These are phyloP conservation scores for Salarias fasciatus DNA, from an alignment of 2,797 vertebrate species.

Conservation along the genomic window DNA sequence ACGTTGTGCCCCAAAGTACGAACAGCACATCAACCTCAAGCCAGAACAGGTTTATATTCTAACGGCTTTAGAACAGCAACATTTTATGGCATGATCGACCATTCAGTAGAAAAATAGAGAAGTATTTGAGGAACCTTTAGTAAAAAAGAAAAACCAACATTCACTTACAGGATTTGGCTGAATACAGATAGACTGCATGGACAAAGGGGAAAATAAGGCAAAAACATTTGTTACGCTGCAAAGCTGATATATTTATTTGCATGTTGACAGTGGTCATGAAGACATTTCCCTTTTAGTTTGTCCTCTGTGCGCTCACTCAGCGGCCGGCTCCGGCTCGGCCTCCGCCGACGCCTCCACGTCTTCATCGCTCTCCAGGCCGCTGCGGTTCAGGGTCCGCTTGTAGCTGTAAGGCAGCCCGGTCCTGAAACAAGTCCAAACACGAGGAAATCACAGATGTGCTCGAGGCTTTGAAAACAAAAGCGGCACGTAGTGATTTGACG, in stretches of 20 bases:
- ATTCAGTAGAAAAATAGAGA: slow-evolving; percentile 61
- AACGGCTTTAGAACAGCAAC: slow-evolving; percentile 19
- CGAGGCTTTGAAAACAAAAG: too few relatives aligned
- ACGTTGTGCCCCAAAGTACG: slow-evolving; percentile 12
- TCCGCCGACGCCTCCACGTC: slow-evolving; percentile 68
- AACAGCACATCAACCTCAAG: slow-evolving; percentile 24
- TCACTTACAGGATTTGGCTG: slow-evolving; percentile 55
- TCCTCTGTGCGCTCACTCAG: slow-evolving; percentile 64
- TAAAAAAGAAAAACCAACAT: slow-evolving; percentile 38
- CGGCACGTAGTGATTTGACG: too few relatives aligned
- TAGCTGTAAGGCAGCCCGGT: slow-evolving; percentile 70
- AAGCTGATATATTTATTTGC: slow-evolving; percentile 15
- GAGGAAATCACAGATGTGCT: neutral
- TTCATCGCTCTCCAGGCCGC: slow-evolving; percentile 79
- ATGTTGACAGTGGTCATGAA: neutral
- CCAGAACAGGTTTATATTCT: slow-evolving; percentile 12
- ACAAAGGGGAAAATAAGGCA: slow-evolving; percentile 1
- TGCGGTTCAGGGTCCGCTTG: slow-evolving; percentile 60
- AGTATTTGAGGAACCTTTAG: slow-evolving; percentile 23
- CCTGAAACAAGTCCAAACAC: slow-evolving; percentile 44
- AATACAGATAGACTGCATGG: slow-evolving; percentile 35
- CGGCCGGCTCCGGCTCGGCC: slow-evolving; percentile 25
- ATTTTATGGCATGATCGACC: slow-evolving; percentile 23
- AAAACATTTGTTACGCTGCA: slow-evolving; percentile 9
- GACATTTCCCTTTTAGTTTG: neutral